A percentile compares a stretch with the other conserved stretches of the same genome.
phyloP scores from a whole-genome alignment of 2,113 vertebrate species.

The Danio rerio region GRCz12tu NC_133181.1:59579501-59580000 shows the following conservation, averaged over 20 bases:
- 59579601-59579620: too few species aligned
- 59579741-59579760: conserved; percentile 64
- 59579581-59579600: too few species aligned
- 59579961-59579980: conserved; percentile 60
- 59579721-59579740: neutral
- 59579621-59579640: too few species aligned
- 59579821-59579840: conserved; percentile 60
- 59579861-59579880: conserved; percentile 63
- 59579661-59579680: neutral
- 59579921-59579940: conserved; percentile 69
- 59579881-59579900: conserved; percentile 61
- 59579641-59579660: too few species aligned
- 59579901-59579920: conserved; percentile 67
- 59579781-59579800: conserved; percentile 60
- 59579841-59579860: conserved; percentile 24
- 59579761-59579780: conserved; percentile 60
- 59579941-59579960: conserved; percentile 63
- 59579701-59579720: neutral
- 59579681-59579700: neutral
- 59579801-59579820: conserved; percentile 69
- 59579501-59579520: too few species aligned
- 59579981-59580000: conserved; percentile 66
- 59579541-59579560: too few species aligned
- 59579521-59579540: too few species aligned
- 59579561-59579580: too few species aligned